Percentiles rank a stretch among this genome's conserved stretches.
Conservation (phyloP, 2,797 vertebrate species). For the Lithobates sylvaticus region DNA sequence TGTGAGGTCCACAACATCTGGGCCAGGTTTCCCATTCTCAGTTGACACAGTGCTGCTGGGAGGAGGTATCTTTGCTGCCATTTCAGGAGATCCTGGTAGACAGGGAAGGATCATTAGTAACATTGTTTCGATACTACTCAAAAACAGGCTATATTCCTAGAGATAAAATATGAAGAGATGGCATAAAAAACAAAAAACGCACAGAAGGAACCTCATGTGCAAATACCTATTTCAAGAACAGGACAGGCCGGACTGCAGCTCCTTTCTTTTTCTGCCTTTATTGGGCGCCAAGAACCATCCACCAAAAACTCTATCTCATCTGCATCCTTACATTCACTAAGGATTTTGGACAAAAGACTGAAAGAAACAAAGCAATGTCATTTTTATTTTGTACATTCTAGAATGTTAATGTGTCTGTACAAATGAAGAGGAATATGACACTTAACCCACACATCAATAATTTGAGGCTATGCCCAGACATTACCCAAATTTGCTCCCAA, state of each 20-base stretch:
- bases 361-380: not conserved
- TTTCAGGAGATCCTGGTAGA: slow-evolving; percentile 85
- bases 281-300: slow-evolving; percentile 95
- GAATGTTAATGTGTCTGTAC: not conserved
- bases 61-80: slow-evolving; percentile 84
- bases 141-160: not conserved
- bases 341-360: slow-evolving; percentile 92
- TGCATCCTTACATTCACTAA: slow-evolving; percentile 93
- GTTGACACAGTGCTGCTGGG: slow-evolving; percentile 78
- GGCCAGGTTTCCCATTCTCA: slow-evolving; percentile 80
- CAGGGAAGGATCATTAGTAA: not conserved
- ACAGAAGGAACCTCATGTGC: not conserved
- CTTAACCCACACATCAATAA: no score
- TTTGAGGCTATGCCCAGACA: no score
- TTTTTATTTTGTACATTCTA: not conserved
- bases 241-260: slow-evolving; percentile 93
- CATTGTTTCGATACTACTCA: not conserved
- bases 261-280: slow-evolving; percentile 91
- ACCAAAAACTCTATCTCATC: slow-evolving; percentile 97
- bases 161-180: not conserved
- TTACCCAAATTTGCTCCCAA: no score
- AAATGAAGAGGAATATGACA: not conserved
- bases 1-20: slow-evolving; percentile 93
- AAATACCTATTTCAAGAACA: slow-evolving; percentile 90
- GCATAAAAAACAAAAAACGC: not conserved